A percentile compares a stretch with the other conserved stretches of the same genome.
Evolutionary conservation across 2,888 invertebrate genomes (phyloP).

Genomic region (Oscheius sp.): DNA sequence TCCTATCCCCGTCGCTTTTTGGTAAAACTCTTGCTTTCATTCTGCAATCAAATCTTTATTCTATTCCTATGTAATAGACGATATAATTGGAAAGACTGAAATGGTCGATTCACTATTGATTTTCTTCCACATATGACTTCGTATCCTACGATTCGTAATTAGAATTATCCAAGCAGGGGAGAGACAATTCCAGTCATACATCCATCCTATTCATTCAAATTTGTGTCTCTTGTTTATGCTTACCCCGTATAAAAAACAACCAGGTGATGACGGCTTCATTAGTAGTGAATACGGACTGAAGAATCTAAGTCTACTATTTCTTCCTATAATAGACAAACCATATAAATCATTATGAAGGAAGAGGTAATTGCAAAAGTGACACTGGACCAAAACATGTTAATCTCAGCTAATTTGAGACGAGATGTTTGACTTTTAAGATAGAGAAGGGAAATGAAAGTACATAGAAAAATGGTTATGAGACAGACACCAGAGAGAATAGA

Average conservation of each 20-base stretch:
- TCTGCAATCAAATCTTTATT: no score
- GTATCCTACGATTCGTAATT: not conserved
- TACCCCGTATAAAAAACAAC: not conserved
- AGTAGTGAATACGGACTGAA: not conserved
- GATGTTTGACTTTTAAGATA: not conserved
- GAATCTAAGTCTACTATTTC: not conserved
- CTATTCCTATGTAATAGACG: no score
- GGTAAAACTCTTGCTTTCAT: no score
- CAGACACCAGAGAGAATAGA: not conserved
- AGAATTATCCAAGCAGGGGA: slow-evolving; percentile 17
- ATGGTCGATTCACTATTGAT: not conserved
- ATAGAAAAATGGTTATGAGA: not conserved
- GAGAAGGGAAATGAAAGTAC: not conserved
- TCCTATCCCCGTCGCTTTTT: no score
- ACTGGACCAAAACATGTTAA: slow-evolving; percentile 15
- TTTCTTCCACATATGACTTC: not conserved
- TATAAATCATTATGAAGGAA: slow-evolving; percentile 6
- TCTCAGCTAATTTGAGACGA: not conserved
- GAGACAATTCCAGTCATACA: slow-evolving; percentile 11
- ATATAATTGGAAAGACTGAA: no score
- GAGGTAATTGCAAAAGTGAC: not conserved
- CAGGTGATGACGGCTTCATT: not conserved
- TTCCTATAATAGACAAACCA: not conserved
- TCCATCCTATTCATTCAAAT: not conserved
- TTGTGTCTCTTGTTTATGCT: not conserved